Evolutionary conservation across 2,113 vertebrate genomes (phyloP).

Genomic region (Naja naja): DNA sequence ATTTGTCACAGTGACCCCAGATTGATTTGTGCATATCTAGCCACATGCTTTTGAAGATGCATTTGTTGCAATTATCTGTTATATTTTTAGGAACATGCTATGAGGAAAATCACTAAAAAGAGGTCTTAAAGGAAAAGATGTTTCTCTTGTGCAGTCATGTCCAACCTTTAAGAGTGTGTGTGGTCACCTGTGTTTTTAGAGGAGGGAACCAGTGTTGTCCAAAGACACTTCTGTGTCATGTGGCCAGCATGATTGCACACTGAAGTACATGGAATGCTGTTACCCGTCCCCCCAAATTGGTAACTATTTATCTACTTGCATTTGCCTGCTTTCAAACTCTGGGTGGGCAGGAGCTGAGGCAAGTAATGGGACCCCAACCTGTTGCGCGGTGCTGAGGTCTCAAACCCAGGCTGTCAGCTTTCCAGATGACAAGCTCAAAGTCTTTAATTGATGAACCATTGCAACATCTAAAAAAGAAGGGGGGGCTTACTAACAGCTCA

Average conservation of each 20-base stretch:
- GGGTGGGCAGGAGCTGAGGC: neutral
- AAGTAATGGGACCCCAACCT: neutral
- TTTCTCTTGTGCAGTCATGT: neutral
- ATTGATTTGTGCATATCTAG: neutral
- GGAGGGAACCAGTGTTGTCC: neutral
- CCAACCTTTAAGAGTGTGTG: neutral
- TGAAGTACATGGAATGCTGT: neutral
- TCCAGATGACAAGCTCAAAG: neutral
- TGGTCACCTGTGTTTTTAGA: neutral
- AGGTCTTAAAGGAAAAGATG: conserved; percentile 18
- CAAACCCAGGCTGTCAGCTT: neutral
- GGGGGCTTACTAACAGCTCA: conserved; percentile 29
- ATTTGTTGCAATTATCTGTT: neutral
- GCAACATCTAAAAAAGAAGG: neutral
- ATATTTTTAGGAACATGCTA: neutral
- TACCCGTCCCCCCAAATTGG: neutral
- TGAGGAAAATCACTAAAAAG: conserved; percentile 31
- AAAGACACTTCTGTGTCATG: neutral
- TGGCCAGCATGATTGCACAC: neutral
- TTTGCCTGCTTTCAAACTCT: neutral
- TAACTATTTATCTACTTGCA: neutral
- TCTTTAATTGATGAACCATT: neutral
- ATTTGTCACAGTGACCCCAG: neutral
- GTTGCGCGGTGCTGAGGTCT: neutral
- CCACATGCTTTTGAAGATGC: neutral